A percentile compares a stretch with the other conserved stretches of the same genome.
Evolutionary conservation across 2,888 invertebrate species (phyloP).

Genomic region (Metellina segmentata): DNA sequence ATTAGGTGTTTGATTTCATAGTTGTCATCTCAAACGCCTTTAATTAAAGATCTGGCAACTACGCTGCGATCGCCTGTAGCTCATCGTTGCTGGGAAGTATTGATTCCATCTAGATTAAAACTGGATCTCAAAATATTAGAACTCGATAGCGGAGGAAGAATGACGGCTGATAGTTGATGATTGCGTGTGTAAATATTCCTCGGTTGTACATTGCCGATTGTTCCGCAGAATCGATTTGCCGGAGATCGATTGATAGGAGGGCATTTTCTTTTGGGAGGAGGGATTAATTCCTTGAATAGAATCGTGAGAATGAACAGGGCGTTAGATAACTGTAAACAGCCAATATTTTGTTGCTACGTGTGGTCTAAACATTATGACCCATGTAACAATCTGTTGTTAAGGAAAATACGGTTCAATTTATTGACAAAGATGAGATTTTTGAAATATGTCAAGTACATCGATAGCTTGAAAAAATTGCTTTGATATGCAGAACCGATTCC

Average conservation of each 20-base stretch:
- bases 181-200: background rate
- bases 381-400: too few species aligned
- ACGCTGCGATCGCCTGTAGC: too few species aligned
- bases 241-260: background rate
- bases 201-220: background rate
- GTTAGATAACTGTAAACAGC: too few species aligned
- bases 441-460: too few species aligned
- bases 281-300: background rate
- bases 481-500: too few species aligned
- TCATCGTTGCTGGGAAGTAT: background rate
- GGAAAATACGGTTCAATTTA: too few species aligned
- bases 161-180: background rate
- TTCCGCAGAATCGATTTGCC: background rate
- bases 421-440: too few species aligned
- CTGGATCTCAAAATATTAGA: background rate
- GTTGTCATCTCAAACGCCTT: background rate
- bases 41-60: background rate
- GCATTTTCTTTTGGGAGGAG: background rate
- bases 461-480: too few species aligned
- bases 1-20: slow-evolving; percentile 7
- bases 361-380: too few species aligned
- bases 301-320: too few species aligned
- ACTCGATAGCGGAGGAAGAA: background rate
- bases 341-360: too few species aligned
- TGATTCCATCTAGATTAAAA: background rate